Conservation (phyloP, 2,113 vertebrate genomes). For the Microtus richardsoni region DNA sequence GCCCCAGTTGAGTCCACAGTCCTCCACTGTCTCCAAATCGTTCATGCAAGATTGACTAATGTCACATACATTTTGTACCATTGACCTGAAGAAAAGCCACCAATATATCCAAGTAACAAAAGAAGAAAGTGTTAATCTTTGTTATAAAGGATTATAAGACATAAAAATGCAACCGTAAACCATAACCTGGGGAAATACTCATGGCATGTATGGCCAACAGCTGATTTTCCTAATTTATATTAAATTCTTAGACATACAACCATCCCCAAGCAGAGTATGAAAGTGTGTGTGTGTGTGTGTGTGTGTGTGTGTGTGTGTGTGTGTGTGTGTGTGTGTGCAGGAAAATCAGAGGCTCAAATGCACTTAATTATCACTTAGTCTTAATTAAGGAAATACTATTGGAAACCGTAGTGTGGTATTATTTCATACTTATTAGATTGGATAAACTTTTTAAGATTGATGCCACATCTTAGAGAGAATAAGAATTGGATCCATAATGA, state of each 20-base stretch:
- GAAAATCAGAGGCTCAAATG: neutral
- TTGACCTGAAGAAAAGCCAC: neutral
- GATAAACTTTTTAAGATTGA: neutral
- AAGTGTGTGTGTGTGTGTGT: neutral
- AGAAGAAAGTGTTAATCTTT: neutral
- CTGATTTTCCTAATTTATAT: conserved; percentile 43
- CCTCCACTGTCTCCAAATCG: neutral
- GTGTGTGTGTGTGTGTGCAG: neutral
- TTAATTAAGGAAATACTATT: neutral
- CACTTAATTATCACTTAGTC: conserved; percentile 2
- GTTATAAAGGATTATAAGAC: neutral
- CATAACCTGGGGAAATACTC: neutral
- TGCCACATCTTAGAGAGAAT: neutral
- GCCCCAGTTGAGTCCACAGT: neutral
- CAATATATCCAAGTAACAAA: neutral
- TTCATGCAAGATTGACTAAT: neutral
- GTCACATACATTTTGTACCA: neutral
- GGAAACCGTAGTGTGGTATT: neutral
- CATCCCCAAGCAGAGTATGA: neutral
- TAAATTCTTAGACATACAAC: neutral
- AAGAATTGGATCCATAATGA: neutral
- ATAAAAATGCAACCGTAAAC: neutral
- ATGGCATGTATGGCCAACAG: neutral
- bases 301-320: no score
- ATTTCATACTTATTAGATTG: conserved; percentile 15